A percentile compares a stretch with the other conserved stretches of the same genome.
Evolutionary conservation across 2,113 vertebrate genomes (phyloP).

Genomic region (Scytalopus superciliaris): DNA sequence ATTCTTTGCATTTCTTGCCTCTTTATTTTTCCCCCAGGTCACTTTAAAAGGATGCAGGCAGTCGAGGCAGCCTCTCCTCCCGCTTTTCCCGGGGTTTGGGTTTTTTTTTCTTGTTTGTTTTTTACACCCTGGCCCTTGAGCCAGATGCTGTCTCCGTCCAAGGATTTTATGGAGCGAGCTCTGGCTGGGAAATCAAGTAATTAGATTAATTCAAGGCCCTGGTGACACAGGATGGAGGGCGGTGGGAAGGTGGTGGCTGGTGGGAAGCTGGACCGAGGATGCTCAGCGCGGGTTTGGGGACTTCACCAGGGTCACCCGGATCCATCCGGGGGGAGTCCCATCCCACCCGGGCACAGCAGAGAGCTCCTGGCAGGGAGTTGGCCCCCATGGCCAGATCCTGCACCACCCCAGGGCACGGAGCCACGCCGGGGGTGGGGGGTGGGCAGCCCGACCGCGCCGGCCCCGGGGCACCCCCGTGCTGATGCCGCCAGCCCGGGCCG

Average conservation of each 20-base stretch:
- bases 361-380: background rate
- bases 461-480: background rate
- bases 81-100: background rate
- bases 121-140: constrained; percentile 39
- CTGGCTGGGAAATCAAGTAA: constrained; percentile 38
- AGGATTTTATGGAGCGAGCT: constrained; percentile 27
- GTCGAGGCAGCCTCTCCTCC: constrained; percentile 31
- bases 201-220: background rate
- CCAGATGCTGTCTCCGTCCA: constrained; percentile 46
- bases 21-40: constrained; percentile 70
- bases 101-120: background rate
- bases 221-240: background rate
- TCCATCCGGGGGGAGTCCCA: fast-evolving
- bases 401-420: background rate
- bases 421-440: background rate
- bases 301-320: background rate
- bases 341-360: background rate
- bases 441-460: background rate
- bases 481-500: background rate
- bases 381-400: background rate
- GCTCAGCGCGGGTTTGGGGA: background rate
- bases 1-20: constrained; percentile 67
- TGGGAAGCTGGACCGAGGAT: background rate
- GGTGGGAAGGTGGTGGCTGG: background rate
- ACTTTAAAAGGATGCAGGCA: constrained; percentile 68